phyloP scores from a whole-genome alignment of 2,888 invertebrate species.

The Tromatobia lineatoria region DNA sequence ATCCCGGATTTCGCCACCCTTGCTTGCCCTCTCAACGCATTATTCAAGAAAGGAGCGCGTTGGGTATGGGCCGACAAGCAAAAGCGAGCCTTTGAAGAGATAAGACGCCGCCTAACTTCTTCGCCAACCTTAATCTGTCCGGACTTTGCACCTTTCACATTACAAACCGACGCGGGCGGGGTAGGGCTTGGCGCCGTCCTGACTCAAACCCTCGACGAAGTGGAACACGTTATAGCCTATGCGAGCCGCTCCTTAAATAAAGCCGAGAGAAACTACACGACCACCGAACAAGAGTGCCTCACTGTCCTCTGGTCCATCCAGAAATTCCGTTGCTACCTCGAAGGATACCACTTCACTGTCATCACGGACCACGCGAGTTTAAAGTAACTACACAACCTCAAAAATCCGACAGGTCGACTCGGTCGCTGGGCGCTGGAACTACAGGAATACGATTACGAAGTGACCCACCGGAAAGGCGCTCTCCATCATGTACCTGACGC shows the following conservation, averaged over 20 bases:
- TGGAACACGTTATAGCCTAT: neutral
- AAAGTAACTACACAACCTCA: conserved; percentile 33
- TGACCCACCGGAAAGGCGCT: neutral
- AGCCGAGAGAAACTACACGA: too few relatives aligned
- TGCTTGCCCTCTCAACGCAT: neutral
- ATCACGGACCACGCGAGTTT: conserved; percentile 70
- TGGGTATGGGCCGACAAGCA: conserved; percentile 43
- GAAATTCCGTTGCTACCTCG: too few relatives aligned
- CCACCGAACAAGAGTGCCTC: too few relatives aligned
- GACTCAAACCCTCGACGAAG: too few relatives aligned
- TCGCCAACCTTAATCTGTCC: conserved; percentile 67
- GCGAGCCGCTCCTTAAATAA: neutral
- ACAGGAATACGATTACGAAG: neutral
- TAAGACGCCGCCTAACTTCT: conserved; percentile 27
- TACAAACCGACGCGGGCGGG: too few relatives aligned
- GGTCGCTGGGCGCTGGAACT: conserved; percentile 7
- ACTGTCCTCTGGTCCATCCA: too few relatives aligned
- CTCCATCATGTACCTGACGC: conserved; percentile 11
- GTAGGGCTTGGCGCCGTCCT: too few relatives aligned
- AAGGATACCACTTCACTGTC: conserved; percentile 63
- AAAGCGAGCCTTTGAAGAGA: conserved; percentile 44
- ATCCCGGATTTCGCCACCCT: neutral
- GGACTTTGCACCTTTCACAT: conserved; percentile 43
- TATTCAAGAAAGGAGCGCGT: neutral
- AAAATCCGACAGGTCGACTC: neutral